These are phyloP conservation scores for Poecilia velifera DNA, from an alignment of 2,797 vertebrate genomes.

Conservation along the genomic window DNA sequence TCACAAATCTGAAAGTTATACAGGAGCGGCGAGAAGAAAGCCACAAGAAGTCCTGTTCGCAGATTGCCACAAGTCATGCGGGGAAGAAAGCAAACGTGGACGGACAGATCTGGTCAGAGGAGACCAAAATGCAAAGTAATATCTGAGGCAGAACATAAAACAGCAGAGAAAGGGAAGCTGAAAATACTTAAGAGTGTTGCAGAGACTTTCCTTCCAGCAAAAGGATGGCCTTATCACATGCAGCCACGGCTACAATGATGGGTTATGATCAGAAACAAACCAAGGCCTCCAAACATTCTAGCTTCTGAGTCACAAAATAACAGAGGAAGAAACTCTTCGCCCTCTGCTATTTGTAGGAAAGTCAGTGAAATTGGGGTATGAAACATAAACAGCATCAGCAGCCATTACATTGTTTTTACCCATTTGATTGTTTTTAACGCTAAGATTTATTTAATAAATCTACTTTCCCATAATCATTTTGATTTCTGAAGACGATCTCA, in stretches of 20 bases:
- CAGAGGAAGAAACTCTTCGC: not conserved
- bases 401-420: not conserved
- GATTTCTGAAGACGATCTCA: not conserved
- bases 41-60: not conserved
- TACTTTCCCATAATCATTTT: not conserved
- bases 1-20: not conserved
- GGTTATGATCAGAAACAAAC: not conserved
- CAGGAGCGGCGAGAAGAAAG: not conserved
- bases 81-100: not conserved
- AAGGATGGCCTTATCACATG: not conserved
- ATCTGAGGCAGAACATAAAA: not conserved
- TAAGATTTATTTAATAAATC: not conserved
- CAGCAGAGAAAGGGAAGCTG: not conserved
- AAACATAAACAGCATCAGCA: not conserved
- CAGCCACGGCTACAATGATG: not conserved
- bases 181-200: not conserved
- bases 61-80: not conserved
- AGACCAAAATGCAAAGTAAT: not conserved
- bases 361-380: not conserved
- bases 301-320: not conserved
- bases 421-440: not conserved
- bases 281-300: not conserved
- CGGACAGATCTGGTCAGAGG: not conserved
- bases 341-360: not conserved
- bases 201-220: not conserved